Conservation (phyloP, 2,113 vertebrate genomes). For the Epinephelus fuscoguttatus region DNA sequence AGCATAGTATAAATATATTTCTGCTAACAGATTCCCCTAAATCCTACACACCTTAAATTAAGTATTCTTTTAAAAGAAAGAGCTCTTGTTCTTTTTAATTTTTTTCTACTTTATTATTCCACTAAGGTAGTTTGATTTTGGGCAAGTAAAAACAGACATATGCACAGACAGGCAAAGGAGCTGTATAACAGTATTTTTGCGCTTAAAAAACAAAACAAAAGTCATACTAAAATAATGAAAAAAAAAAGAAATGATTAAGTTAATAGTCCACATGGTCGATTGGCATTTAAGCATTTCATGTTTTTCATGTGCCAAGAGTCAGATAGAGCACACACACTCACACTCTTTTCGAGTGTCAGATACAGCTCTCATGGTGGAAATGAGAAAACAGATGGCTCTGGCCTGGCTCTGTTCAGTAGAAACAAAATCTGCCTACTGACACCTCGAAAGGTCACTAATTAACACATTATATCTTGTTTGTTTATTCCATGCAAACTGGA, state of each 20-base stretch:
- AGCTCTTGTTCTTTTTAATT: not conserved
- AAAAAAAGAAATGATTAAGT: not conserved
- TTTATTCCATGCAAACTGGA: not conserved
- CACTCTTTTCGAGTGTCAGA: not conserved
- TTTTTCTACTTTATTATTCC: no score
- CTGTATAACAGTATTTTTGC: not conserved
- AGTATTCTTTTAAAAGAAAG: not conserved
- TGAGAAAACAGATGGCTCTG: slow-evolving; percentile 3
- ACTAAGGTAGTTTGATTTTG: not conserved
- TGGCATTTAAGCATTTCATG: no score
- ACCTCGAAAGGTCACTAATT: not conserved
- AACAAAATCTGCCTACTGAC: not conserved
- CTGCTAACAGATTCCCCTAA: no score
- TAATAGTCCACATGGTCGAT: not conserved
- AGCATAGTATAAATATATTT: no score
- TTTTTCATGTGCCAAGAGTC: no score
- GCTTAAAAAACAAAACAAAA: not conserved
- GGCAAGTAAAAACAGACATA: not conserved
- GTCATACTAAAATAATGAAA: not conserved
- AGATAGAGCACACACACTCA: no score
- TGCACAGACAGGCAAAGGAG: not conserved
- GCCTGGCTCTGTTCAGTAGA: no score
- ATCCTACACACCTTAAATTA: not conserved
- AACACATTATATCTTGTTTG: not conserved
- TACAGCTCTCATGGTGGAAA: not conserved